Conservation (phyloP, 2,113 vertebrate species). For the Platanista minor region DNA sequence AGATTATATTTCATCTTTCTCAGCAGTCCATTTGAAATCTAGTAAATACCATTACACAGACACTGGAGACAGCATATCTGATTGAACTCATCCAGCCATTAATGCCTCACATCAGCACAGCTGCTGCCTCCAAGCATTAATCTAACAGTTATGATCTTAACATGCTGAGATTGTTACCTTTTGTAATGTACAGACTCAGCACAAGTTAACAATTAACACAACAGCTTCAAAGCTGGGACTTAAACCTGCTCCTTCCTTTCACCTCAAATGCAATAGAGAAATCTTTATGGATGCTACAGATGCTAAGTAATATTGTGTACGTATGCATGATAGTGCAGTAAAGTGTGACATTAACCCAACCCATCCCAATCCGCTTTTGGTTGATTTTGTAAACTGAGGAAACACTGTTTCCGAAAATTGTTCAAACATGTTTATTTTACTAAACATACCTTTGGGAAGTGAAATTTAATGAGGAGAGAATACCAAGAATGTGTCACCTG, state of each 20-base stretch:
- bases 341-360: background rate
- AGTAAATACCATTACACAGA: slow-evolving; percentile 70
- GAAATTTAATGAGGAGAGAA: background rate
- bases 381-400: slow-evolving; percentile 1
- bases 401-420: background rate
- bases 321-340: background rate
- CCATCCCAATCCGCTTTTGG: background rate
- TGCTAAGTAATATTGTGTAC: background rate
- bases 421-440: background rate
- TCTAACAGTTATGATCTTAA: slow-evolving; percentile 63
- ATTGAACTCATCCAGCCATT: slow-evolving; percentile 68
- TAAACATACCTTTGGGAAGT: background rate
- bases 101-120: slow-evolving; percentile 43
- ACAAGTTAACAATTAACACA: slow-evolving; percentile 70
- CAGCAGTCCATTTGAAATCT: slow-evolving; percentile 69
- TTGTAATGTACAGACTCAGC: slow-evolving; percentile 57
- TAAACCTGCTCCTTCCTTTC: background rate
- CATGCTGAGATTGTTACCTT: slow-evolving; percentile 60
- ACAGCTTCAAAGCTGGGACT: slow-evolving; percentile 62
- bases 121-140: slow-evolving; percentile 63
- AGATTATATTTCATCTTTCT: slow-evolving; percentile 70
- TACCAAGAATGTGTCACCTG: background rate
- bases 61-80: slow-evolving; percentile 55
- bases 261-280: slow-evolving; percentile 16
- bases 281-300: slow-evolving; percentile 16